Conservation (phyloP, 2,888 invertebrate genomes). For the Cephus spinipes region DNA sequence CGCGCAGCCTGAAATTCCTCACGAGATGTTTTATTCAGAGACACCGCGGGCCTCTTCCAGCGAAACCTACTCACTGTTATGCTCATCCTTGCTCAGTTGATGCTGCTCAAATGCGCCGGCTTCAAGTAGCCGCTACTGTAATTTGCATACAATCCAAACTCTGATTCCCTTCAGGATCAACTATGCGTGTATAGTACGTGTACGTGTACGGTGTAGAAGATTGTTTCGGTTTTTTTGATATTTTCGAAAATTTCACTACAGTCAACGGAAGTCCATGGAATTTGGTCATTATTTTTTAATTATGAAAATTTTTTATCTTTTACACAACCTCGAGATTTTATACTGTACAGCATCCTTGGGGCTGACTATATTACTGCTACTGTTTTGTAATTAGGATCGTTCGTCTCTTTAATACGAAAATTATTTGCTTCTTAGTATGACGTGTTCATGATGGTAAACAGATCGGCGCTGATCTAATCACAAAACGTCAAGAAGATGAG, state of each 20-base stretch:
- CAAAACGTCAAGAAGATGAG: constrained; percentile 44
- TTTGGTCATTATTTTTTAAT: neutral
- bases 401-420: constrained; percentile 29
- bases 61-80: constrained; percentile 25
- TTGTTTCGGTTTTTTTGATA: neutral
- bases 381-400: constrained; percentile 54
- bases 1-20: constrained; percentile 56
- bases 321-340: neutral
- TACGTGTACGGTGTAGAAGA: neutral
- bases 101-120: constrained; percentile 52
- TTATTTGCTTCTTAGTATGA: neutral
- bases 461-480: constrained; percentile 45
- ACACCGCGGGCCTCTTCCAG: constrained; percentile 56
- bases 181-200: neutral
- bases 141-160: constrained; percentile 64
- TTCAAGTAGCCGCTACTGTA: constrained; percentile 63
- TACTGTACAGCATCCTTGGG: neutral
- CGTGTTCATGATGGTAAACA: constrained; percentile 23
- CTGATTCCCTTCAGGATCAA: constrained; percentile 43
- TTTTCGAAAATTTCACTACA: neutral
- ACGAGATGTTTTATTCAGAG: constrained; percentile 65
- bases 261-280: neutral
- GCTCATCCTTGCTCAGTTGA: constrained; percentile 35
- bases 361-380: constrained; percentile 37
- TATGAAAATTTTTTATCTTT: neutral